Base-by-base conservation (phyloP, 2,888 invertebrate genomes). In the Stenurella melanura region DNA sequence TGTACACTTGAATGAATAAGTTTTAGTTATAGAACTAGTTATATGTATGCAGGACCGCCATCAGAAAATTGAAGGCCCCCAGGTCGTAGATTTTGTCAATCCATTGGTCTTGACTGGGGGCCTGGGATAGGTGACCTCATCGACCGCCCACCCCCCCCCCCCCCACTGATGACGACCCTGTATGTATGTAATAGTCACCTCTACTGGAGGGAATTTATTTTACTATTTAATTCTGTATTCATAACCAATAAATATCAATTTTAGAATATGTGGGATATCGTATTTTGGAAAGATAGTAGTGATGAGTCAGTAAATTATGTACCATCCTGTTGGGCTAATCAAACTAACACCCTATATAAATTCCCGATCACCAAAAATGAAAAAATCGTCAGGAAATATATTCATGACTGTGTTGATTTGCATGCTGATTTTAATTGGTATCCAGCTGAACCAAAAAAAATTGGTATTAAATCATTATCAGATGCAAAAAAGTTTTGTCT, bases 211-310 rank as follows among this genome's bases (percentile, higher is more conserved):
- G 9, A 34, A 34, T 34, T 34, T 34, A 7, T 7, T 11, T 57
- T 57, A 11, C 57, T 18, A 57, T 57, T 57, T 57, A 18, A 57
- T 57, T 57, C 57, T 19, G 15, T 17, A 57, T 19, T 18, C 15
- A 15, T 42, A 15, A 57, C 18, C 1, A 18, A 57, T 12, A 18
- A 57, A 57, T n/a, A n/a, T 18, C 19, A 57, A 57, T 57, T 57
- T 57, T 57, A n/a, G 57, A 57, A 18, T 57, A 57, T 57, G 57
- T 57, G 57, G 57, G 57, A 57, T n/a, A n/a, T 57, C 10, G 57
- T 57, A 17, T 57, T 57, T 57, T 57, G 57, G 57, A 57, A 57
- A 57, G 18, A 57, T 57, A 19, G 18, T 18, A 34, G 9, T 34
- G 30, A 34, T 34, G 19, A 19, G 0, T 57, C 57, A 57, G 57